Evolutionary conservation across 2,113 vertebrate genomes (phyloP).

Genomic region (Erythrocercus mccallii): DNA sequence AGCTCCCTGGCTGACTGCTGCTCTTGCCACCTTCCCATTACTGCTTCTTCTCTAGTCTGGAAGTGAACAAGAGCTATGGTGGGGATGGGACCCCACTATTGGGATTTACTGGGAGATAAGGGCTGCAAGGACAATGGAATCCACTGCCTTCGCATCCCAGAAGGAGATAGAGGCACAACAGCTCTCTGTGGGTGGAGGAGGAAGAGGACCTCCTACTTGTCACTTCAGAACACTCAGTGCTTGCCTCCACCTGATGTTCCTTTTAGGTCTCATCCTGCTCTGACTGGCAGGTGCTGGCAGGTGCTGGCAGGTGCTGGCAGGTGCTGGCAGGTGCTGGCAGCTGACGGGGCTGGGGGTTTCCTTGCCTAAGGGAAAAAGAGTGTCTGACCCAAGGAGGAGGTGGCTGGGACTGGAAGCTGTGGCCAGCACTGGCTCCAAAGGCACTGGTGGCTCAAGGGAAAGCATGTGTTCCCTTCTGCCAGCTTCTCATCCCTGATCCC

Average conservation of each 20-base stretch:
- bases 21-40: background rate
- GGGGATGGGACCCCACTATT: fast-evolving
- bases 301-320: background rate
- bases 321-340: background rate
- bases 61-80: background rate
- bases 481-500: background rate
- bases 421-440: background rate
- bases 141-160: background rate
- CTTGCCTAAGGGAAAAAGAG: background rate
- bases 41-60: background rate
- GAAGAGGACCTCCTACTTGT: background rate
- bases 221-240: fast-evolving
- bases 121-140: background rate
- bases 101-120: background rate
- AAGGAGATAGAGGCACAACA: background rate
- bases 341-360: background rate
- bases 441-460: background rate
- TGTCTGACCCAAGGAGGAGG: background rate
- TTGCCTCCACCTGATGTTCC: background rate
- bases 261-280: background rate
- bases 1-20: background rate
- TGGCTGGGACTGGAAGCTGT: background rate
- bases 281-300: background rate
- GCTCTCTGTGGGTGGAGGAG: background rate
- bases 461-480: background rate